Base-by-base conservation (phyloP, 2,113 vertebrate species). In the Tenebrosternarchus preto region DNA sequence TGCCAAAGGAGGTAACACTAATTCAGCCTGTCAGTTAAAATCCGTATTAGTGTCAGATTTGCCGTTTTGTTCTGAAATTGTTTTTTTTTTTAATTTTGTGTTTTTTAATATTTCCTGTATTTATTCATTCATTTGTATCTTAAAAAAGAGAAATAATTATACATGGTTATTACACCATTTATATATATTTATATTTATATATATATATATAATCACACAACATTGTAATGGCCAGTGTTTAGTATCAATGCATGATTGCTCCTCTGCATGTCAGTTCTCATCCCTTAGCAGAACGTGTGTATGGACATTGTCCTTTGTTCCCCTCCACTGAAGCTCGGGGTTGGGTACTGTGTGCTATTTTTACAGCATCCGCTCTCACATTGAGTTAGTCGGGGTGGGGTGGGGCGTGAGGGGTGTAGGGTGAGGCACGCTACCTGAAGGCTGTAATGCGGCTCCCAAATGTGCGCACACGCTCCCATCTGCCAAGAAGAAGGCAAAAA, bases 391-490 rank as follows among this genome's bases (percentile, higher is more conserved):
- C 43, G 77, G 64, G 77, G 43, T 11, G 2, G 43, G 43, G 43
- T 1, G 43, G 43, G 8, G 43, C 12, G 76, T 25, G 50, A 69
- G 43, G 24, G 61, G 78, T 56, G 46, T 60, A 59, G 69, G 74
- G 68, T 60, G 61, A 71, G 74, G 68, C 73, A 39, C 17, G 70
- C 73, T 68, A 87, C 84, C 84, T 86, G 86, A 77, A 86, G 73
- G 82, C 86, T 85, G 76, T 88, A 82, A 90, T 87, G 77, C 81
- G 16, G 24, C 78, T 81, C 67, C 61, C 24, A 77, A 89, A 89
- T 86, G 85, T 86, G 50, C 69, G 57, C 74, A 33, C 86, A 87
- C 77, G 69, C 60, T 82, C 78, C 80, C 61, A 63, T 66, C 76
- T 79, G 82, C 74, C 76, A 20, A 80, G 72, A 46, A 63, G 43